phyloP scores from a whole-genome alignment of 2,113 vertebrate species.

The Nyctibius bracteatus region DNA sequence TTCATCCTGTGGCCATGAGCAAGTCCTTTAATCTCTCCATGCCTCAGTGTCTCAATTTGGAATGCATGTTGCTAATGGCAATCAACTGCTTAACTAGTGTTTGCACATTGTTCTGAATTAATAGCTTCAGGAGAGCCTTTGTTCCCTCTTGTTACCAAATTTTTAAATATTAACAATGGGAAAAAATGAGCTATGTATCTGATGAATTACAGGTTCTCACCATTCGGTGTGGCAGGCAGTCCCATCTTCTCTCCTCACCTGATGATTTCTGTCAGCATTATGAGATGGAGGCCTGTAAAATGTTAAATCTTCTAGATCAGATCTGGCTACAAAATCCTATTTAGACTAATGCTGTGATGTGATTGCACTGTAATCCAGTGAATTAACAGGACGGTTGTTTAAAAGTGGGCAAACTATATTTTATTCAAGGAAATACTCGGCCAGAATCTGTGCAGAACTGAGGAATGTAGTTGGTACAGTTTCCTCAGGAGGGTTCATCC shows the following conservation, averaged over 20 bases:
- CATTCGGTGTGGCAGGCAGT: rapidly evolving
- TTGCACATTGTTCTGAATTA: background rate
- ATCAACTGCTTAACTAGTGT: background rate
- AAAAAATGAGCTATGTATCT: background rate
- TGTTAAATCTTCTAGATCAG: background rate
- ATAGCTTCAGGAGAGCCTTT: background rate
- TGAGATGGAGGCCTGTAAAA: background rate
- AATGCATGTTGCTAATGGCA: background rate
- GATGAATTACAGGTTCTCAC: background rate
- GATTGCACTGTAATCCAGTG: slow-evolving; percentile 21
- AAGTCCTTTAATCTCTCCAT: background rate
- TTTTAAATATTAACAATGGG: background rate
- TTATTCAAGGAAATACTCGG: background rate
- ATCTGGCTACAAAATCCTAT: slow-evolving; percentile 15
- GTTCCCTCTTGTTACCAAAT: background rate
- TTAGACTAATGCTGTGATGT: slow-evolving; percentile 4
- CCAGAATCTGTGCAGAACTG: background rate
- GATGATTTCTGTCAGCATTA: background rate
- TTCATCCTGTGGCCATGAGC: background rate
- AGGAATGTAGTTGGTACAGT: background rate
- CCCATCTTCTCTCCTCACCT: background rate
- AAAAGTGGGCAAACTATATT: background rate
- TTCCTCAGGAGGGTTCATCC: background rate
- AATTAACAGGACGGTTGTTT: background rate
- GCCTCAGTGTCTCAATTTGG: background rate